A percentile compares a stretch with the other conserved stretches of the same genome.
These are phyloP conservation scores for Ammodramus savannarum DNA, from an alignment of 2,113 vertebrate species.

Conservation along the genomic window DNA sequence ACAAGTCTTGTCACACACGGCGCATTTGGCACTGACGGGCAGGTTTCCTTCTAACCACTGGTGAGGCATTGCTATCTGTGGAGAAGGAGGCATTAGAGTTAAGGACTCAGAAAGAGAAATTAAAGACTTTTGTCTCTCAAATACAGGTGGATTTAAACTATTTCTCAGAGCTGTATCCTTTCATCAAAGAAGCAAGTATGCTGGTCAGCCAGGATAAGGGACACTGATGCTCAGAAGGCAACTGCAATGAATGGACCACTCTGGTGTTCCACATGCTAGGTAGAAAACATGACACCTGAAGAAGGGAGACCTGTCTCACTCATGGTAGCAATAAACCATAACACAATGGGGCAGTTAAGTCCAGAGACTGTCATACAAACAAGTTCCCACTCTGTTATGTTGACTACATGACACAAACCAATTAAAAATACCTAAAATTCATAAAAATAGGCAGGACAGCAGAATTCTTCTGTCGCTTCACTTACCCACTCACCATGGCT, in stretches of 20 bases:
- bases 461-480: not conserved
- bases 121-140: not conserved
- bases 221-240: not conserved
- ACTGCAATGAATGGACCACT: not conserved
- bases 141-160: not conserved
- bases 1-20: constrained; percentile 96
- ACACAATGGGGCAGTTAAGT: not conserved
- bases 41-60: constrained; percentile 98
- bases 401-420: not conserved
- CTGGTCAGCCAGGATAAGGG: not conserved
- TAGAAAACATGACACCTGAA: not conserved
- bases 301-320: not conserved
- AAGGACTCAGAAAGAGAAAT: not conserved
- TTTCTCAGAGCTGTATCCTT: not conserved
- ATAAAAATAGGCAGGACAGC: not conserved
- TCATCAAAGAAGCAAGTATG: not conserved
- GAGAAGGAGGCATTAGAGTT: not conserved
- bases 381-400: not conserved
- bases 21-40: constrained; percentile 96
- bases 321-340: not conserved
- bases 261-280: not conserved
- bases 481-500: not conserved
- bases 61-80: constrained; percentile 95
- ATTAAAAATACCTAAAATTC: not conserved
- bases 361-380: accelerated